phyloP scores from a whole-genome alignment of 2,797 vertebrate species.

The Loris lydekkerianus region DNA sequence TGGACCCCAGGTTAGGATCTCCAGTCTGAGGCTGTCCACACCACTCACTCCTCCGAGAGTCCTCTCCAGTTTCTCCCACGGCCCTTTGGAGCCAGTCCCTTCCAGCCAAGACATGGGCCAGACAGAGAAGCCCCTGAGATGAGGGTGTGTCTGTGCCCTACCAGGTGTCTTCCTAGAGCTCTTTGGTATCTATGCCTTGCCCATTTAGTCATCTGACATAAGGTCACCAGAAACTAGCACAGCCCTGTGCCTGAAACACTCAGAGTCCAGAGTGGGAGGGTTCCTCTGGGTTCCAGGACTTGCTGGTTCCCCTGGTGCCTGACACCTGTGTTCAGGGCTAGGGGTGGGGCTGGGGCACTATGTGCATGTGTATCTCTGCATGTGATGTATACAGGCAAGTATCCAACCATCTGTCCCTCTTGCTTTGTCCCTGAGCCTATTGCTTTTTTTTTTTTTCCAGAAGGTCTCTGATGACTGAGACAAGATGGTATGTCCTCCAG shows the following conservation, averaged over 20 bases:
- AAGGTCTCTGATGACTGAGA: background rate
- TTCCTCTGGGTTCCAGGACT: background rate
- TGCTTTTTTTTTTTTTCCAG: background rate
- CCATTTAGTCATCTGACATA: background rate
- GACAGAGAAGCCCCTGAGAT: background rate
- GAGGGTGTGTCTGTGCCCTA: background rate
- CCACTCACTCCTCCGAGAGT: background rate
- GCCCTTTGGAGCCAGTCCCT: background rate
- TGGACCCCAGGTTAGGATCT: background rate
- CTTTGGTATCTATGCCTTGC: background rate
- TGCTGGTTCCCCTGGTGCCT: no score
- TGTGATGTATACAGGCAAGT: background rate
- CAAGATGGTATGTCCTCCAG: background rate
- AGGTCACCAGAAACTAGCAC: background rate
- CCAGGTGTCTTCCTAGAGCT: background rate
- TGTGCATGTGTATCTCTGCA: background rate
- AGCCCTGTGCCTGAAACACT: background rate
- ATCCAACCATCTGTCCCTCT: background rate
- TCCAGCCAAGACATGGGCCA: background rate
- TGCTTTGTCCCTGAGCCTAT: background rate
- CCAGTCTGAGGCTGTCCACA: rapidly evolving
- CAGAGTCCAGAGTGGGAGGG: no score
- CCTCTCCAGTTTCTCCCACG: background rate
- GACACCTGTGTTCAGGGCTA: background rate
- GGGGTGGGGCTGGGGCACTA: background rate